Conservation (phyloP, 2,888 invertebrate genomes). For the Theretra japonica region DNA sequence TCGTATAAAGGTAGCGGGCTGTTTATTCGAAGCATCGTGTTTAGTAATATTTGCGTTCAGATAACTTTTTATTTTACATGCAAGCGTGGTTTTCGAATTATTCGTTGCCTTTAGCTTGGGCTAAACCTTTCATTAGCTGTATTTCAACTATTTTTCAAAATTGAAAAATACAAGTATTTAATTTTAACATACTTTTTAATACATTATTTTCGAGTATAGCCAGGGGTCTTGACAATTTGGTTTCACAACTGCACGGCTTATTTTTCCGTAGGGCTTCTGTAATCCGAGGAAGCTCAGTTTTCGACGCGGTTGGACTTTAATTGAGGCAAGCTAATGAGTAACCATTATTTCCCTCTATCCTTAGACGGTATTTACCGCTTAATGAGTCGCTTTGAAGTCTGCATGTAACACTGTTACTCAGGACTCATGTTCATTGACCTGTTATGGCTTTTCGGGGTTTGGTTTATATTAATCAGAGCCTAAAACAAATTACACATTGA, state of each 20-base stretch:
- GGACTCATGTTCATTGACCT: constrained; percentile 50
- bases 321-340: constrained; percentile 56
- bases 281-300: constrained; percentile 53
- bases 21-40: background rate
- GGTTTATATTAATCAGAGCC: background rate
- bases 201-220: background rate
- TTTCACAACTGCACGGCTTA: background rate
- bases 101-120: too few relatives aligned
- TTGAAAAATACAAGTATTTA: too few relatives aligned
- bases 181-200: too few relatives aligned
- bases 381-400: constrained; percentile 54
- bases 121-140: too few relatives aligned
- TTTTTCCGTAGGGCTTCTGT: constrained; percentile 40
- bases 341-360: constrained; percentile 50
- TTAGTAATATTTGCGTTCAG: background rate
- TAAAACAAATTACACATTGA: background rate
- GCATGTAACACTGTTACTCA: constrained; percentile 35
- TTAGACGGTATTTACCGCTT: constrained; percentile 44
- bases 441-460: constrained; percentile 32
- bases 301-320: constrained; percentile 50
- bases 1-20: background rate
- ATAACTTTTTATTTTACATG: background rate
- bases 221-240: constrained; percentile 3
- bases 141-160: too few relatives aligned
- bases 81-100: too few relatives aligned